Evolutionary conservation across 2,888 invertebrate species (phyloP).

Genomic region (Eupithecia abbreviata): DNA sequence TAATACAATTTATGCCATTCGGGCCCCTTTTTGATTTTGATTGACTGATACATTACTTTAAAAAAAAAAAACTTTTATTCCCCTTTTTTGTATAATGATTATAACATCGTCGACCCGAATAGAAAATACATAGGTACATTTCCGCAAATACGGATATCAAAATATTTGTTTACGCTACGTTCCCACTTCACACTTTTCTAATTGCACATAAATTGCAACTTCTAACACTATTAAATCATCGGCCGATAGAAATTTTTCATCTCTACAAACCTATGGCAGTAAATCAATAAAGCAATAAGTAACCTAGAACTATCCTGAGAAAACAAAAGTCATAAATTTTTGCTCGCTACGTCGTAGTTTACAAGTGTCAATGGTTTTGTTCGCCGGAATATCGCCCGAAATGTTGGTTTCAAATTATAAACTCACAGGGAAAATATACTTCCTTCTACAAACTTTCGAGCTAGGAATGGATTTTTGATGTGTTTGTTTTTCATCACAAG

Average conservation of each 20-base stretch:
- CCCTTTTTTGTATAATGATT: no score
- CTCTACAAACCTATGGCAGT: slow-evolving; percentile 47
- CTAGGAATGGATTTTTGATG: not conserved
- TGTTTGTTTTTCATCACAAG: slow-evolving; percentile 1
- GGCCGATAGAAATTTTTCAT: slow-evolving; percentile 34
- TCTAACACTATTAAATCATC: slow-evolving; percentile 31
- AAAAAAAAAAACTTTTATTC: no score
- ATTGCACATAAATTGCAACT: slow-evolving; percentile 35
- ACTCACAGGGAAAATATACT: slow-evolving; percentile 8
- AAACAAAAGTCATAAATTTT: slow-evolving; percentile 79
- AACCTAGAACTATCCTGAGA: slow-evolving; percentile 67
- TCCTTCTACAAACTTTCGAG: not conserved
- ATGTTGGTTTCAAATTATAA: slow-evolving; percentile 20
- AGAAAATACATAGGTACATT: not conserved
- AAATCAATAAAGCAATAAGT: slow-evolving; percentile 47
- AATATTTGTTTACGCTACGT: not conserved
- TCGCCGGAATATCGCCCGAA: slow-evolving; percentile 41
- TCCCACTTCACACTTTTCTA: slow-evolving; percentile 21
- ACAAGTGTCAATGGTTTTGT: slow-evolving; percentile 77
- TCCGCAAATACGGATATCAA: not conserved
- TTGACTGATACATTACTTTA: no score
- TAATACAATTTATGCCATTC: not conserved
- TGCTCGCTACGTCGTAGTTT: slow-evolving; percentile 62
- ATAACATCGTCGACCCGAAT: not conserved
- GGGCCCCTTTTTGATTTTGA: no score